These are phyloP conservation scores for Elysia crispata DNA, from an alignment of 2,888 invertebrate genomes.

Conservation along the genomic window DNA sequence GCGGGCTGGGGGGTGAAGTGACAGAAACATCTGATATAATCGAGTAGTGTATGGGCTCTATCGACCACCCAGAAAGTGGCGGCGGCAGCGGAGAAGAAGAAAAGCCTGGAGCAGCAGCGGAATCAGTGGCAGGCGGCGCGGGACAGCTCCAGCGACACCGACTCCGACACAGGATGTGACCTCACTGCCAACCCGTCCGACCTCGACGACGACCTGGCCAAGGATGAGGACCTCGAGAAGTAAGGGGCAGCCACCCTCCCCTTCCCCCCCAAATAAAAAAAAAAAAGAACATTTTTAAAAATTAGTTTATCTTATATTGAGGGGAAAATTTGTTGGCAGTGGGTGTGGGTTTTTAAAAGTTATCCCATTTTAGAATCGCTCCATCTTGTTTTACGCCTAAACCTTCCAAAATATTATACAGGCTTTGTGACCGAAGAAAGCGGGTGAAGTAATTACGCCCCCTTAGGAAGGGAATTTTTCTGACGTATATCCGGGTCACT, in stretches of 20 bases:
- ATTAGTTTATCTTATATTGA: background rate
- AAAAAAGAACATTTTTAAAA: background rate
- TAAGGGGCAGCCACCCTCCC: slow-evolving; percentile 7
- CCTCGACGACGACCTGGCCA: slow-evolving; percentile 61
- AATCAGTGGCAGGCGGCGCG: slow-evolving; percentile 71
- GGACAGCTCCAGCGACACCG: slow-evolving; percentile 64
- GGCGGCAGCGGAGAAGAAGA: slow-evolving; percentile 57
- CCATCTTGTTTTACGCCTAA: no score
- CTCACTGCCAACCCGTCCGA: slow-evolving; percentile 51
- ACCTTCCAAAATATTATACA: no score
- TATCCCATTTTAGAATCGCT: no score
- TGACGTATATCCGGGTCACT: no score
- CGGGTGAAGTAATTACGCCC: no score
- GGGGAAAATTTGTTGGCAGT: no score
- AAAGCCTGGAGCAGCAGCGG: slow-evolving; percentile 58
- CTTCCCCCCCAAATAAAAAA: background rate
- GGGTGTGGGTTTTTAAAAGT: no score
- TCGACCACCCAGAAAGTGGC: slow-evolving; percentile 64
- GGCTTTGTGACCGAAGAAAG: no score
- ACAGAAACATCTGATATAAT: no score
- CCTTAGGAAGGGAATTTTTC: no score
- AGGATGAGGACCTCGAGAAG: slow-evolving; percentile 49
- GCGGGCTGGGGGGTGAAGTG: no score
- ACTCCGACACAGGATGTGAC: slow-evolving; percentile 58
- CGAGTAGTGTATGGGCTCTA: no score